phyloP scores from a whole-genome alignment of 2,888 invertebrate species.

The Rambutsinella grinnellia region DNA sequence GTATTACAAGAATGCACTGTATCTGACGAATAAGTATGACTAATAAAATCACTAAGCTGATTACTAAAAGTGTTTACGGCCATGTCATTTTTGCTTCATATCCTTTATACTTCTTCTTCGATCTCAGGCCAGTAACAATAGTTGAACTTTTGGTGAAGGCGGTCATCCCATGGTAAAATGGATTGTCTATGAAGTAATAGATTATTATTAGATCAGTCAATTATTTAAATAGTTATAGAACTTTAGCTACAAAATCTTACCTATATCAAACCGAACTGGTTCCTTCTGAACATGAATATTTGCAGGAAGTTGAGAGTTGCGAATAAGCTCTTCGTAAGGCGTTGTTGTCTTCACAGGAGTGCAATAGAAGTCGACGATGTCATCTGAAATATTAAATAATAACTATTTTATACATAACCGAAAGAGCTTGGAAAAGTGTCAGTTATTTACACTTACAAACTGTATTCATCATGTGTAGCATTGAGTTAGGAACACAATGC shows the following conservation, averaged over 20 bases:
- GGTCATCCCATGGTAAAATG: no score
- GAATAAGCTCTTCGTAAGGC: slow-evolving; percentile 81
- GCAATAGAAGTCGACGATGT: slow-evolving; percentile 80
- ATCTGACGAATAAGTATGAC: no score
- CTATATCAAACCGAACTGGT: slow-evolving; percentile 86
- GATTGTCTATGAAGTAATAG: not conserved
- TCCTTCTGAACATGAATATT: slow-evolving; percentile 89
- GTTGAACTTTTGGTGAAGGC: slow-evolving; percentile 90
- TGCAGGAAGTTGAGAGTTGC: slow-evolving; percentile 80
- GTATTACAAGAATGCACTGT: no score
- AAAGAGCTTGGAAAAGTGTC: not conserved
- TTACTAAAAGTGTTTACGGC: no score
- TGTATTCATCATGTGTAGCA: slow-evolving; percentile 80
- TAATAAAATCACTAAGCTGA: no score
- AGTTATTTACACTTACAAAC: slow-evolving; percentile 70
- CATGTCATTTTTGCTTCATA: slow-evolving; percentile 74
- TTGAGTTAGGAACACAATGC: slow-evolving; percentile 85
- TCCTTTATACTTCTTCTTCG: slow-evolving; percentile 85
- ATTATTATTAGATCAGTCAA: not conserved
- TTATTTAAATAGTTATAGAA: not conserved
- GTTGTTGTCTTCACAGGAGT: slow-evolving; percentile 79
- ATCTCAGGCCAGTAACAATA: slow-evolving; percentile 85
- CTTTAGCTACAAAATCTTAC: slow-evolving; percentile 71
- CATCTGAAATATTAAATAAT: no score
- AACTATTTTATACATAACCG: no score